Base-by-base conservation (phyloP, 2,113 vertebrate genomes). In the Sylvilagus bachmani region DNA sequence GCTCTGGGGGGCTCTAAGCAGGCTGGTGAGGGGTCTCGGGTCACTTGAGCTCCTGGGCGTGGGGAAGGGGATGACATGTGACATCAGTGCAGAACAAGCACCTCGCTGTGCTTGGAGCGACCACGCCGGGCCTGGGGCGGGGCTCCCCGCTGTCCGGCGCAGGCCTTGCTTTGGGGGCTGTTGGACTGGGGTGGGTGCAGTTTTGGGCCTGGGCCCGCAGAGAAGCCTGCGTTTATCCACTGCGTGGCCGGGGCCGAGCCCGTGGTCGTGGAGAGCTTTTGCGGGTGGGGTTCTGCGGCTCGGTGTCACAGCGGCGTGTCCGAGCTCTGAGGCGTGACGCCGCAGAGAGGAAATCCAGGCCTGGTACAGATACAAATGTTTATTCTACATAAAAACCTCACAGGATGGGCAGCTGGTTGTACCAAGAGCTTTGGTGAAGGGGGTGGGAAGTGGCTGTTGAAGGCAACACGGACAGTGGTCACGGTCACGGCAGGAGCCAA, bases 311-410 rank as follows among this genome's bases (percentile, higher is more conserved):
- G 0, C 0, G 16, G 31, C 36, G 67, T 8, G 53, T 33, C 16
- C 6, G 19, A 53, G 75, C 12, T 21, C 33, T 49, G 84, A 81
- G 29, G 29, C 88, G 0, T 31, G 75, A 62, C 38, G 33, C 1
- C 2, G 3, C 66, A 17, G 12, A 29, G 38, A 66, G 93, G 53
- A 81, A 31, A 58, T 53, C 13, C 3, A 62, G n/a, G 33, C 69
- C 17, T 9, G 11, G 83, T 89, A 94, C 93, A 97, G 98, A 97
- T 98, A 98, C 97, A 98, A 98, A 98, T 98, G 98, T 98, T 98
- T 98, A 98, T 98, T 98, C 97, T 98, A 98, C 98, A 98, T 98
- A 98, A 98, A 98, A 98, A 98, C 97, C 97, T 97, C 98, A 98
- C 98, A 98, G 98, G 98, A 98, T 97, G 98, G 98, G 98, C 98